Evolutionary conservation across 2,113 vertebrate species (phyloP), one percentile per base, ranked within the genome.

Genomic region (Strigops habroptila): DNA sequence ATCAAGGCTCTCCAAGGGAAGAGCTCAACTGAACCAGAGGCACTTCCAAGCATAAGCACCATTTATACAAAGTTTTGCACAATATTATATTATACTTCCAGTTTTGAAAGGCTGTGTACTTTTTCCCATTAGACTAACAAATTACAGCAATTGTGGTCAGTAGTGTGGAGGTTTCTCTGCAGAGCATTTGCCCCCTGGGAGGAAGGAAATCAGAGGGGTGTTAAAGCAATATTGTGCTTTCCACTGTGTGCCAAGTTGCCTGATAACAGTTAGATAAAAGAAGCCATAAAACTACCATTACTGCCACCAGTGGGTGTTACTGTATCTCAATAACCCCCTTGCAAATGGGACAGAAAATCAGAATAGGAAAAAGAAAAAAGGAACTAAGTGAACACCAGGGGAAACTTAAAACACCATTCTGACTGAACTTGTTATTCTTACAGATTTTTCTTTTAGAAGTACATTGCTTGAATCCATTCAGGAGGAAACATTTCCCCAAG

Each of bases 91-190:
- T 91, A 96, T 94, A 93, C 80, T 95, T 95, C 87, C 74, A 92
- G 67, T 94, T 97, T 96, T 7, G 5, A 83, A 86, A 96, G 71
- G 77, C 96, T 93, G 93, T 90, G 91, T 93, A 91, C 35, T 33
- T 94, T 96, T 84, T 70, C 88, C 95, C 93, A 97, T 97, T 97
- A 97, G 96, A 97, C 96, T 96, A 97, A 97, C 97, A 97, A 97
- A 97, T 97, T 95, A 96, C 74, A 94, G 97, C 97, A 96, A 96
- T 96, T 96, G 96, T 96, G 97, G 97, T 96, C 97, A 97, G 95
- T 30, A 96, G 93, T 84, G 92, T 95, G 93, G 87, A 95, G 92
- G 96, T 93, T 97, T 96, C 92, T 95, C 93, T 87, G 89, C 84
- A 82, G 96, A 96, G 89, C 87, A 71, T 93, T 96, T 85, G 76